A percentile compares a stretch with the other conserved stretches of the same genome.
Conservation (phyloP, 2,888 invertebrate genomes). For the Trichacis sp. region DNA sequence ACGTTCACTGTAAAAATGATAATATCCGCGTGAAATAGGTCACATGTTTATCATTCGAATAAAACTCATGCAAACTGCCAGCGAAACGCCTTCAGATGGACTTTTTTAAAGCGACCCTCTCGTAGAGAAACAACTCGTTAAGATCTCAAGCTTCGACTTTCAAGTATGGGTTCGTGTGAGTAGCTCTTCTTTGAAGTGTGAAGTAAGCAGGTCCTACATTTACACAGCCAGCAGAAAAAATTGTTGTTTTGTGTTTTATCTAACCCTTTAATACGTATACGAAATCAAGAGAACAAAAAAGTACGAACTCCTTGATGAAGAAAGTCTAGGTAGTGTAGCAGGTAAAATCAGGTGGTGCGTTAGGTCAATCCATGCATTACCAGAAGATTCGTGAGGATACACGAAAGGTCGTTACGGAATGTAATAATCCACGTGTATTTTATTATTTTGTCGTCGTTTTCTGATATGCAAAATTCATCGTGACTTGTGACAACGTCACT, state of each 20-base stretch:
- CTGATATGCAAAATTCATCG: too few relatives aligned
- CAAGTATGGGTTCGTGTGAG: background rate
- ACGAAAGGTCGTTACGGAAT: background rate
- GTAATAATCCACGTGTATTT: background rate
- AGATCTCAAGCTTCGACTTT: constrained; percentile 1
- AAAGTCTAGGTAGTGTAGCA: background rate
- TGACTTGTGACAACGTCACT: too few relatives aligned
- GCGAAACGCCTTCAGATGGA: too few relatives aligned
- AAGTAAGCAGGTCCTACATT: constrained; percentile 3
- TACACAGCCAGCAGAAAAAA: background rate
- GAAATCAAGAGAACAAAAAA: background rate
- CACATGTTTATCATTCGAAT: too few relatives aligned
- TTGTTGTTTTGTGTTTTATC: background rate
- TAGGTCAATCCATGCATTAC: background rate
- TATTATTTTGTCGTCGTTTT: background rate
- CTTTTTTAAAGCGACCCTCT: background rate
- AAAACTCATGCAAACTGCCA: too few relatives aligned
- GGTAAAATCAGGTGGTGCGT: constrained; percentile 1
- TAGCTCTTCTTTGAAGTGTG: constrained; percentile 2
- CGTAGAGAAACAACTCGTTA: background rate
- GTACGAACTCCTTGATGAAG: background rate
- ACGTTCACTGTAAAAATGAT: too few relatives aligned
- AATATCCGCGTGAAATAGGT: too few relatives aligned
- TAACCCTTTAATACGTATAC: background rate
- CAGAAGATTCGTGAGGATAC: background rate